These are phyloP conservation scores for Himalopsyche kuldschensis DNA, from an alignment of 2,888 invertebrate genomes.

Conservation along the genomic window DNA sequence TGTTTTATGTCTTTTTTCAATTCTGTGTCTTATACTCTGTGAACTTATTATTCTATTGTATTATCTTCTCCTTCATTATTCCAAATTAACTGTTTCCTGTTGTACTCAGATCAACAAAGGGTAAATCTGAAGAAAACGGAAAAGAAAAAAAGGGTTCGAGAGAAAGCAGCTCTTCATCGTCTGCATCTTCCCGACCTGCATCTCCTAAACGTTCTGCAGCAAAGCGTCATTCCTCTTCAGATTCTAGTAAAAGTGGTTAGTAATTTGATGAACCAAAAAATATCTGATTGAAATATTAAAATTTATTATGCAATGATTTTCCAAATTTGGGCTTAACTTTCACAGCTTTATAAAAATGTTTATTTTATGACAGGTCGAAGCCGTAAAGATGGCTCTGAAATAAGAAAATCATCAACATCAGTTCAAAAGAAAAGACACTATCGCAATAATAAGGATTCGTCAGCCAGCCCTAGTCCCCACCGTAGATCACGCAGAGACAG, in stretches of 20 bases:
- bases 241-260: slow-evolving; percentile 35
- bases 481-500: slow-evolving; percentile 62
- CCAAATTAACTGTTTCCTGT: neutral
- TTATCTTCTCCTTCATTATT: neutral
- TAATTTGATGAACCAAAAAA: neutral
- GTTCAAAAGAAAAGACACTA: slow-evolving; percentile 88
- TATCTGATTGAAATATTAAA: too few species aligned
- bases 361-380: slow-evolving; percentile 28
- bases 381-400: slow-evolving; percentile 46
- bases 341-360: neutral
- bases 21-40: too few species aligned
- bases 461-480: slow-evolving; percentile 61
- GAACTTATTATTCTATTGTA: too few species aligned
- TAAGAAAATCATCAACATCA: slow-evolving; percentile 71
- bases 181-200: neutral
- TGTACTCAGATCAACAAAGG: slow-evolving; percentile 26
- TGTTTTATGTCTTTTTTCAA: too few species aligned
- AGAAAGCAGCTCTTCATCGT: slow-evolving; percentile 30
- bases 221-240: slow-evolving; percentile 29
- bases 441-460: slow-evolving; percentile 82
- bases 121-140: slow-evolving; percentile 35
- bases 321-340: too few species aligned
- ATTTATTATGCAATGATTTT: too few species aligned
- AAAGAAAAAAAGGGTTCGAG: slow-evolving; percentile 32
- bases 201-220: slow-evolving; percentile 16